Evolutionary conservation across 2,113 vertebrate species (phyloP), one percentile per base, ranked within the genome.

Genomic region (Synchiropus splendidus): DNA sequence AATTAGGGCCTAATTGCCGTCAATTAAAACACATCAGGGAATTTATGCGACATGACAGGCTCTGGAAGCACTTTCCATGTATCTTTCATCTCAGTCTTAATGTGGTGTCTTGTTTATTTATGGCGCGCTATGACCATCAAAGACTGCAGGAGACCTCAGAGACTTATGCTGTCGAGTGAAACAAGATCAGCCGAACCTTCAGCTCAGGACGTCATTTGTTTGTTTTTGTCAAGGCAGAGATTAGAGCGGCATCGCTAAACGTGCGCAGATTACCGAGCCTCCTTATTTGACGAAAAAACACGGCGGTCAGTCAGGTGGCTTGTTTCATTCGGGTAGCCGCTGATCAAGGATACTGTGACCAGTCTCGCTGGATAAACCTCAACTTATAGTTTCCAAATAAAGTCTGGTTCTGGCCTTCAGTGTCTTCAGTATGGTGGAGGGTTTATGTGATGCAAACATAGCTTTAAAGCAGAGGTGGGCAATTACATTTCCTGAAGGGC

Each of bases 41-140:
- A 76, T 80, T 68, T 68, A 72, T 74, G 61, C 73, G 61, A 70
- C 72, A 57, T 66, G 75, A 75, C 72, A 68, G 61, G 43, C 70
- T 67, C 53, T 36, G 33, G 54, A 53, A 14, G 57, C 3, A 32
- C 70, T 69, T 48, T 60, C 56, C 17, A 2, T 64, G 60, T 52
- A 48, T 64, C 61, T 27, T 53, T 58, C 52, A 16, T 74, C 46
- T 54, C 62, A 66, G 74, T 58, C 63, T 51, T 76, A 68, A 72
- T 58, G 65, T 40, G 55, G 37, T 59, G 65, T 66, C 61, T 59
- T 61, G 65, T 59, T 70, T 76, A 66, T 74, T 80, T 78, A 72
- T 70, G 37, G 65, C 27, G 31, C 15, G 58, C 63, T 68, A 60
- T 72, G 72, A 74, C 67, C 78, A 70, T 75, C 72, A 61, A 59